Percentiles rank a stretch among this genome's conserved stretches.
Evolutionary conservation across 2,113 vertebrate species (phyloP).

Genomic region (Pelusios castaneus): DNA sequence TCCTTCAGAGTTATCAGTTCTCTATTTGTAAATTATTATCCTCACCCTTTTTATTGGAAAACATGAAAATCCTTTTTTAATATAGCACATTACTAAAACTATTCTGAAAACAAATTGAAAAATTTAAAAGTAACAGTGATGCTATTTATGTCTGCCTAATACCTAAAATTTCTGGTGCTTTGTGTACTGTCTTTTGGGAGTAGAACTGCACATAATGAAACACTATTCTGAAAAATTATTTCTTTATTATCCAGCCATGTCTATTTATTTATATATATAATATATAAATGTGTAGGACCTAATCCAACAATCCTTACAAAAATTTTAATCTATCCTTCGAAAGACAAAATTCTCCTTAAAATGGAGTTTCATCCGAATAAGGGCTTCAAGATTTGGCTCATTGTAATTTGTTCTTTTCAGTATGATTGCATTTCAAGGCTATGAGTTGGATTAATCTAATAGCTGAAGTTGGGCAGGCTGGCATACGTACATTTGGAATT

Average conservation of each 20-base stretch:
- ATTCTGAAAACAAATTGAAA: not conserved
- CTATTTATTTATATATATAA: rapidly evolving
- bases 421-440: not conserved
- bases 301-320: not conserved
- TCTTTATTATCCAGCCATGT: not conserved
- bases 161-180: not conserved
- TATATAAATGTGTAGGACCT: not conserved
- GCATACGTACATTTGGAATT: constrained; percentile 38
- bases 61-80: not conserved
- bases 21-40: not conserved
- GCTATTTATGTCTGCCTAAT: not conserved
- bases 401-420: constrained; percentile 17
- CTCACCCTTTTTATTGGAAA: not conserved
- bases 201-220: not conserved
- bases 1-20: not conserved
- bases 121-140: not conserved
- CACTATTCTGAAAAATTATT: not conserved
- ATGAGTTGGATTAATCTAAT: not conserved
- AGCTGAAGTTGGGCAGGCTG: constrained; percentile 20
- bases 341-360: constrained; percentile 2
- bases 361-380: not conserved
- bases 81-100: not conserved
- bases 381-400: not conserved
- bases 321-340: not conserved
- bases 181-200: not conserved